phyloP scores from a whole-genome alignment of 2,888 invertebrate species.

The Ditula angustiorana region DNA sequence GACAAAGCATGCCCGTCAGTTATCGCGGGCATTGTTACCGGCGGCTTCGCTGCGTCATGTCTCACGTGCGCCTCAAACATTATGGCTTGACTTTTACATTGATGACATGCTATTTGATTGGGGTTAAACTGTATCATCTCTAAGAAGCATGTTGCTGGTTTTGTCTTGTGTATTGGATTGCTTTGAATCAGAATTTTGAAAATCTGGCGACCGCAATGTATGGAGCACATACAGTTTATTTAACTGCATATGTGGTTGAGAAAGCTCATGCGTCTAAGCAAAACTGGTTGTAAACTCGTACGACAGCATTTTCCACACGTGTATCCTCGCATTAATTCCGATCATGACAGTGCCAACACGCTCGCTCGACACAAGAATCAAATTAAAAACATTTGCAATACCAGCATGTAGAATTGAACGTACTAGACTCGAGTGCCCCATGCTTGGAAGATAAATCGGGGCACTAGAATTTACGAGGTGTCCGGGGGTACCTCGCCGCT shows the following conservation, averaged over 20 bases:
- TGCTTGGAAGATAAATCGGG: background rate
- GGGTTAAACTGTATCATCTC: background rate
- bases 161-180: background rate
- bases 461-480: constrained; percentile 23
- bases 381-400: constrained; percentile 7
- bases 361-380: background rate
- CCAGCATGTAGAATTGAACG: background rate
- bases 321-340: constrained; percentile 8
- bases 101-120: background rate
- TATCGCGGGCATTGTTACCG: constrained; percentile 12
- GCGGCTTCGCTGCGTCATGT: background rate
- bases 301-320: background rate
- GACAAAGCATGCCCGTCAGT: background rate
- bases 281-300: constrained; percentile 5
- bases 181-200: background rate
- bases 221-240: background rate
- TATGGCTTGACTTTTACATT: background rate
- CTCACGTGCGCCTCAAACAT: constrained; percentile 3
- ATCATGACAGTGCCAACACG: background rate
- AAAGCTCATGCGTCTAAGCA: constrained; percentile 5
- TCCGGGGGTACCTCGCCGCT: background rate
- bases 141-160: background rate
- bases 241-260: background rate
- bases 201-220: background rate
- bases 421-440: background rate